Conservation (phyloP, 2,888 invertebrate species). For the Nudaria mundana region DNA sequence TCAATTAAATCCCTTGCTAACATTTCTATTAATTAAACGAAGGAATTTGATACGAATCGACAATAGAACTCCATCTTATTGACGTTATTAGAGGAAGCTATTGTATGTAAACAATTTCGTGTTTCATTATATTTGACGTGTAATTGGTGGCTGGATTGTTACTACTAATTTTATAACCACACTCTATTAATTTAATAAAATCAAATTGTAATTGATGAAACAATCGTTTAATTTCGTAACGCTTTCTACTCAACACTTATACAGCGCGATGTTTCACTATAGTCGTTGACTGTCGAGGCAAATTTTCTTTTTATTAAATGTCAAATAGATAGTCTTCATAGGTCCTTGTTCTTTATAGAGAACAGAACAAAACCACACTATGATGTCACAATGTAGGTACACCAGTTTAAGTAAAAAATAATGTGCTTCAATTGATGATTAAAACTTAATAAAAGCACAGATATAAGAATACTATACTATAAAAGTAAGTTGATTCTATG, state of each 20-base stretch:
- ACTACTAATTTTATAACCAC: conserved; percentile 7
- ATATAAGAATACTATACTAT: too few species aligned
- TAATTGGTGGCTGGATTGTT: conserved; percentile 19
- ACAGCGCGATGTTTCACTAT: too few species aligned
- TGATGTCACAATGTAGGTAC: too few species aligned
- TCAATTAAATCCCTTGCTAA: conserved; percentile 44
- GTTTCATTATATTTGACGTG: conserved; percentile 24
- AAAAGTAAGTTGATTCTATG: too few species aligned
- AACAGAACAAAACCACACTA: too few species aligned
- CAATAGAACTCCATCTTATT: conserved; percentile 28
- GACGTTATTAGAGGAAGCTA: conserved; percentile 25
- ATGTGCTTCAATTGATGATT: too few species aligned
- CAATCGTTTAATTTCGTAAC: neutral
- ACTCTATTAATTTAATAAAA: conserved; percentile 2
- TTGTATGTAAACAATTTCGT: conserved; percentile 39
- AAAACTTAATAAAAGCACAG: too few species aligned
- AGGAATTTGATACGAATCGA: conserved; percentile 44
- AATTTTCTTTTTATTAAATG: too few species aligned
- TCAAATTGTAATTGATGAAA: conserved; percentile 1
- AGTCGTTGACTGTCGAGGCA: too few species aligned
- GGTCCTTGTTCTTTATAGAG: too few species aligned
- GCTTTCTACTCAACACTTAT: neutral
- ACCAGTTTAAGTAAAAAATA: too few species aligned
- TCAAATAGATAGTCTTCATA: too few species aligned
- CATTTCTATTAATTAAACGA: conserved; percentile 46